Evolutionary conservation across 2,797 vertebrate genomes (phyloP).

Genomic region (Gallinago stenura): DNA sequence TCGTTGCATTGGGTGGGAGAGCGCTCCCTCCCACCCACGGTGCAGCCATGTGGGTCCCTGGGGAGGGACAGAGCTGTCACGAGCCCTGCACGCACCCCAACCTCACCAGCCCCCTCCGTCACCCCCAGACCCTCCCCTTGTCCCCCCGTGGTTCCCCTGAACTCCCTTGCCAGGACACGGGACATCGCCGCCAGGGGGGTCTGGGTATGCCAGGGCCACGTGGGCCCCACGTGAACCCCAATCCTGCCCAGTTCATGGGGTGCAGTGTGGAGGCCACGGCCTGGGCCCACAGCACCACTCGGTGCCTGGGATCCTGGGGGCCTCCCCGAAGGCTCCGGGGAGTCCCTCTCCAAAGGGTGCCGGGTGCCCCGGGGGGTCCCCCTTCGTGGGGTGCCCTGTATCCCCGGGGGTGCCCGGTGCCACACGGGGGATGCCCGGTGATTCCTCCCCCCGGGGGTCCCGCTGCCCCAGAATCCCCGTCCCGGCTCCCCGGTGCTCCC

Average conservation of each 20-base stretch:
- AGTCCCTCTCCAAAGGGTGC: not conserved
- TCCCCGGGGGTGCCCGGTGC: not conserved
- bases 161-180: not conserved
- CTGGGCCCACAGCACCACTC: not conserved
- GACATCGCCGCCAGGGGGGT: not conserved
- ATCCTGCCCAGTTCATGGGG: not conserved
- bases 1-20: not conserved
- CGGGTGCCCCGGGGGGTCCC: not conserved
- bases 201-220: not conserved
- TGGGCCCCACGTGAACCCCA: not conserved
- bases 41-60: not conserved
- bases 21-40: not conserved
- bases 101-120: not conserved
- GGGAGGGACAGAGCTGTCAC: not conserved
- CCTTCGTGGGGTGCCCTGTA: not conserved
- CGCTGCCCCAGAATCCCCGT: not conserved
- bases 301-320: not conserved
- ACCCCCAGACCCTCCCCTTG: not conserved
- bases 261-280: not conserved
- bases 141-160: not conserved
- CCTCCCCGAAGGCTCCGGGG: not conserved
- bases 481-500: not conserved
- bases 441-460: not conserved
- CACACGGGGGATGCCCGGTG: not conserved
- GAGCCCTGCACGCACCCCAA: fast-evolving